Conservation (phyloP, 2,113 vertebrate genomes). For the Romanogobio albipinnatus region DNA sequence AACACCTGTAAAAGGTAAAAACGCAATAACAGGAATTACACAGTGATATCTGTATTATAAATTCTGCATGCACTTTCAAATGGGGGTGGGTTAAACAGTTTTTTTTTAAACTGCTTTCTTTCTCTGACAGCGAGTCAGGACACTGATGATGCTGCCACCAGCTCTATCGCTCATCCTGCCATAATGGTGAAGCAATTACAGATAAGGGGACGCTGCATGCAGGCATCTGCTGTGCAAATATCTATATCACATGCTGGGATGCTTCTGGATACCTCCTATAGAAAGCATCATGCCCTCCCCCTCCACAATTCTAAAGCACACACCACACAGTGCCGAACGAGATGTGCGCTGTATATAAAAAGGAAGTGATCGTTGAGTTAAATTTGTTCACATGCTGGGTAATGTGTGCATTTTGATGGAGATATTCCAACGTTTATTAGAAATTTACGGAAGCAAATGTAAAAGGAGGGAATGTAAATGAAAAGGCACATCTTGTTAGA, state of each 20-base stretch:
- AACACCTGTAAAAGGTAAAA: neutral
- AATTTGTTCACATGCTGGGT: slow-evolving; percentile 59
- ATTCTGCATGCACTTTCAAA: slow-evolving; percentile 8
- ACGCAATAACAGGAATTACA: neutral
- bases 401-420: slow-evolving; percentile 51
- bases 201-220: slow-evolving; percentile 47
- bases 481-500: slow-evolving; percentile 66
- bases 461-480: slow-evolving; percentile 65
- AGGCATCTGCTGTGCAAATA: slow-evolving; percentile 50
- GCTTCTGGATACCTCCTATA: slow-evolving; percentile 16
- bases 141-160: slow-evolving; percentile 50
- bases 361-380: slow-evolving; percentile 53
- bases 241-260: slow-evolving; percentile 52
- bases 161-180: slow-evolving; percentile 54
- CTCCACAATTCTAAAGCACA: slow-evolving; percentile 34
- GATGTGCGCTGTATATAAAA: slow-evolving; percentile 30
- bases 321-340: slow-evolving; percentile 25
- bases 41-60: neutral
- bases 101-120: neutral
- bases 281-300: slow-evolving; percentile 27
- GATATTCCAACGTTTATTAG: slow-evolving; percentile 68
- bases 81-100: slow-evolving; percentile 33
- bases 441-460: slow-evolving; percentile 60
- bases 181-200: slow-evolving; percentile 60
- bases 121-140: slow-evolving; percentile 43